Conservation (phyloP, 2,113 vertebrate genomes). For the Tyrannus savana region DNA sequence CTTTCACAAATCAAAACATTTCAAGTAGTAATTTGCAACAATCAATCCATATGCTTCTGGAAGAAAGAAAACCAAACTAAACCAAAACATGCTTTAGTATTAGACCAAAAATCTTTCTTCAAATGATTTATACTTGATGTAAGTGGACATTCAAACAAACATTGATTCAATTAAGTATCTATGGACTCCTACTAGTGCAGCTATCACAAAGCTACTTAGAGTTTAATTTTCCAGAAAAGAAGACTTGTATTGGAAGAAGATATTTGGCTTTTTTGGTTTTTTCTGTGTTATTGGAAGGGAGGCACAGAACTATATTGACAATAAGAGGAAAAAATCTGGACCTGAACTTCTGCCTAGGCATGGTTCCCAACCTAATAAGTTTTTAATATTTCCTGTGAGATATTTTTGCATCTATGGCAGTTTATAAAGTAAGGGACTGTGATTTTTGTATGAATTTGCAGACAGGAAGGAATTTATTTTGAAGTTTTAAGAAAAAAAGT, state of each 20-base stretch:
- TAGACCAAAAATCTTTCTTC: neutral
- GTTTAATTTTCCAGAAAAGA: neutral
- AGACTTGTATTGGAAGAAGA: neutral
- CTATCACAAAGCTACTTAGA: neutral
- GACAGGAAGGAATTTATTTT: neutral
- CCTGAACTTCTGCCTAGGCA: neutral
- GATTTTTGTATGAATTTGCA: neutral
- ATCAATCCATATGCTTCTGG: neutral
- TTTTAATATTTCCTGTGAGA: neutral
- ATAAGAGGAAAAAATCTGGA: neutral
- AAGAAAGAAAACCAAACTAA: neutral
- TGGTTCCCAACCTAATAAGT: neutral
- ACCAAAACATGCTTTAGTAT: rapidly evolving
- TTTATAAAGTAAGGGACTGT: neutral
- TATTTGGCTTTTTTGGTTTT: neutral
- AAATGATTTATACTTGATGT: neutral
- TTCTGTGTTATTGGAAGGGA: neutral
- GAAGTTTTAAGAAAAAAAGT: neutral
- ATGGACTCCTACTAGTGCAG: neutral
- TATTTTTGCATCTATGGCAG: neutral
- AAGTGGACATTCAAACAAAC: neutral
- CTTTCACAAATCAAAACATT: neutral
- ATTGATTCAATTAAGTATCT: neutral
- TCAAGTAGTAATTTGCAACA: neutral
- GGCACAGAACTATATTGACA: neutral